Conservation (phyloP, 2,888 invertebrate species). For the Microctonus aethiopoides region DNA sequence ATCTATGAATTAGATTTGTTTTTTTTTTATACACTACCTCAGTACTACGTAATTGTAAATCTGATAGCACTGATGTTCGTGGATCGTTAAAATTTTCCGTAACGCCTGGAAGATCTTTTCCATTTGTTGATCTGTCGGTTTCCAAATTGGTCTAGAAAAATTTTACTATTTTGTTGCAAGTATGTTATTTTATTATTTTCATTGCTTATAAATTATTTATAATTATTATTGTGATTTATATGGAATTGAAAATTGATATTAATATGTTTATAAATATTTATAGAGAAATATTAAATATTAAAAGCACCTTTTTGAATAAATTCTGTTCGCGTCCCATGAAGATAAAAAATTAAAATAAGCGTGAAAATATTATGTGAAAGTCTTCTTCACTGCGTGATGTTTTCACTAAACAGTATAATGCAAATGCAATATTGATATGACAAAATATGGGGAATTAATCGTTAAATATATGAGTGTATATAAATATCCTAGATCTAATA, state of each 20-base stretch:
- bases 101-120: conserved; percentile 49
- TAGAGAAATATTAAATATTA: too few relatives aligned
- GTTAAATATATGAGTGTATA: not conserved
- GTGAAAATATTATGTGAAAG: not conserved
- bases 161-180: conserved; percentile 1
- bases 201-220: not conserved
- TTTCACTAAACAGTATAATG: not conserved
- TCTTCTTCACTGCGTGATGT: not conserved
- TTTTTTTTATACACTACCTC: conserved; percentile 52
- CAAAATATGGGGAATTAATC: not conserved
- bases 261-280: not conserved
- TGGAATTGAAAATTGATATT: not conserved
- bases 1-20: conserved; percentile 14
- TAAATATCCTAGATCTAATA: not conserved
- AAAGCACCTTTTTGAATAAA: not conserved
- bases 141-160: conserved; percentile 52
- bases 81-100: conserved; percentile 52
- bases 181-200: not conserved
- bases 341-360: not conserved
- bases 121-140: conserved; percentile 50
- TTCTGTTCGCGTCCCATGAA: not conserved
- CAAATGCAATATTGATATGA: not conserved
- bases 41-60: conserved; percentile 60
- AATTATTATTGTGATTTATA: not conserved
- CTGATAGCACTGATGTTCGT: conserved; percentile 56